A percentile compares a stretch with the other conserved stretches of the same genome.
These are phyloP conservation scores for Carabus problematicus DNA, from an alignment of 2,888 invertebrate species.

Conservation along the genomic window DNA sequence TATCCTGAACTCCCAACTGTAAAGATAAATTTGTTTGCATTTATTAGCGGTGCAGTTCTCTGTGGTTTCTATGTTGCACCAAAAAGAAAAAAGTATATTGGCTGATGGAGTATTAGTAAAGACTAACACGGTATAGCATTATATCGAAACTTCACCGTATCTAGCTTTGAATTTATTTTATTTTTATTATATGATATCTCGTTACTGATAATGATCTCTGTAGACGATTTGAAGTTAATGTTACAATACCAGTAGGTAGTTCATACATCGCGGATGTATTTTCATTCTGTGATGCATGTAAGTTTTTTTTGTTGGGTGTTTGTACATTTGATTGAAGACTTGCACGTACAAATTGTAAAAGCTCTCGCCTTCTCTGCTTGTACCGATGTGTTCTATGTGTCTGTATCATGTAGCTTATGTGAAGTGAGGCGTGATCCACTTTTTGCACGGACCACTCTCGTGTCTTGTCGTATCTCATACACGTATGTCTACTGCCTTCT, in stretches of 20 bases:
- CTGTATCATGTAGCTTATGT: constrained; percentile 7
- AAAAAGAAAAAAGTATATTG: constrained; percentile 46
- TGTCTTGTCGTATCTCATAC: constrained; percentile 40
- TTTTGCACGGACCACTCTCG: constrained; percentile 29
- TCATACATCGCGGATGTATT: too few relatives aligned
- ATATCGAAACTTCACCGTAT: too few relatives aligned
- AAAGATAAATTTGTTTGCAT: constrained; percentile 48
- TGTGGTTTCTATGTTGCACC: constrained; percentile 38
- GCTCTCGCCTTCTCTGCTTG: too few relatives aligned
- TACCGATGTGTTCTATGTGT: too few relatives aligned
- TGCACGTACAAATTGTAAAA: constrained; percentile 5
- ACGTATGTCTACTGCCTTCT: constrained; percentile 19
- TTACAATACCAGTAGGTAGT: too few relatives aligned
- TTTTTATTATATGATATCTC: too few relatives aligned
- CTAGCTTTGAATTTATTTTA: too few relatives aligned
- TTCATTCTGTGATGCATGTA: too few relatives aligned
- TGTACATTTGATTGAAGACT: background rate
- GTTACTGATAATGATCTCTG: too few relatives aligned
- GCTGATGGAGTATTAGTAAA: constrained; percentile 43
- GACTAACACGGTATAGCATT: background rate
- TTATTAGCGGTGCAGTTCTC: constrained; percentile 44
- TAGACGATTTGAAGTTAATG: too few relatives aligned
- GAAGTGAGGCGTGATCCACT: constrained; percentile 34
- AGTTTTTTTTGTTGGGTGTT: too few relatives aligned
- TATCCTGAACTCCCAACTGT: constrained; percentile 42